Conservation (phyloP, 2,888 invertebrate species). For the Andrena camellia region DNA sequence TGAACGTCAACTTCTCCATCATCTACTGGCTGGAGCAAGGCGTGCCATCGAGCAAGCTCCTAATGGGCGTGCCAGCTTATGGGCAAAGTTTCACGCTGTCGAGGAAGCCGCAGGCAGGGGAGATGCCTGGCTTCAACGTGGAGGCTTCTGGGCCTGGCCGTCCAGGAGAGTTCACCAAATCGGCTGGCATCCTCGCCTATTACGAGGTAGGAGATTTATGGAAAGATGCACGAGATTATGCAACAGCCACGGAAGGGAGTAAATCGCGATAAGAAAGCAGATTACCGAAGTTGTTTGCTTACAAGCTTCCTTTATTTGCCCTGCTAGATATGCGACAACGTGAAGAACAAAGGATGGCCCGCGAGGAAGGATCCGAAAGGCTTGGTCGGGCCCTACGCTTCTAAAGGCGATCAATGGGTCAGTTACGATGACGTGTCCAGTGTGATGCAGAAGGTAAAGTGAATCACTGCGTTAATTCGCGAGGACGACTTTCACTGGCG, state of each 20-base stretch:
- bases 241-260: not conserved
- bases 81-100: constrained; percentile 92
- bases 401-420: constrained; percentile 95
- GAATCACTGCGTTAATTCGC: not conserved
- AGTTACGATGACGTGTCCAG: constrained; percentile 93
- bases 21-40: constrained; percentile 95
- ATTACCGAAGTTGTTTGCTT: not conserved
- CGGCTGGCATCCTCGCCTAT: constrained; percentile 94
- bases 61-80: constrained; percentile 95
- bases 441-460: constrained; percentile 89
- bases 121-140: constrained; percentile 88
- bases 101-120: constrained; percentile 68
- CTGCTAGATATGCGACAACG: constrained; percentile 91
- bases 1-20: constrained; percentile 94
- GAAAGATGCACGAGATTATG: too few relatives aligned
- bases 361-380: constrained; percentile 91
- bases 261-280: not conserved
- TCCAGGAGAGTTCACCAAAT: constrained; percentile 93
- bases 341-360: constrained; percentile 91
- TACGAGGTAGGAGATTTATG: constrained; percentile 87
- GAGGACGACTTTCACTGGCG: not conserved
- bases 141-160: constrained; percentile 91
- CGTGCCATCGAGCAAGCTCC: constrained; percentile 91
- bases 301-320: not conserved
- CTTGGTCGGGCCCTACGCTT: constrained; percentile 95